Percentiles rank a stretch among this genome's conserved stretches.
These are phyloP conservation scores for Drosophila dives DNA, from an alignment of 2,888 invertebrate genomes.

Conservation along the genomic window DNA sequence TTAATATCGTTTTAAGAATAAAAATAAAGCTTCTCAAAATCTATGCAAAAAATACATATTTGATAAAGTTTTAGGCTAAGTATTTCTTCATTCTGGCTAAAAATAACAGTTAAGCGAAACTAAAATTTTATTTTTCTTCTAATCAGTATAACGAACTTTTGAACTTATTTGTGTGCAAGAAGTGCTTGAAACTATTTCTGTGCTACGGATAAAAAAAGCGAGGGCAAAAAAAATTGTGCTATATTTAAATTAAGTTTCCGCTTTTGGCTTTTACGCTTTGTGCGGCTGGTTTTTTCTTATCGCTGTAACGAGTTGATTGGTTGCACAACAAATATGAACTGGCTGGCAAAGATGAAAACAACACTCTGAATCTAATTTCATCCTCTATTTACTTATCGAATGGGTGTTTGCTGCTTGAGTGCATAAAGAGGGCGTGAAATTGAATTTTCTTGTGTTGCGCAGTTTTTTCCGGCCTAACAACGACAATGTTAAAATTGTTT, in stretches of 20 bases:
- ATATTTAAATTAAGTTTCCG: constrained; percentile 8
- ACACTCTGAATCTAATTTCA: constrained; percentile 10
- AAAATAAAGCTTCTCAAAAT: background rate
- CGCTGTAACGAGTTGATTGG: constrained; percentile 5
- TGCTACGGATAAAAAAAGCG: background rate
- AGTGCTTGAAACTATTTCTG: background rate
- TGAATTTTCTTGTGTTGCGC: constrained; percentile 23
- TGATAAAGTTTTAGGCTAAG: background rate
- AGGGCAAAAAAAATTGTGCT: background rate
- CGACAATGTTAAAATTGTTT: constrained; percentile 2
- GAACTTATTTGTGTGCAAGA: background rate
- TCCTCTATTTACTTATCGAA: constrained; percentile 40
- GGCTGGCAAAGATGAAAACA: background rate
- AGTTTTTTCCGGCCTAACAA: constrained; percentile 28
- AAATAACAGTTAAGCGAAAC: background rate
- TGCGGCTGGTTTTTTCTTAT: constrained; percentile 18
- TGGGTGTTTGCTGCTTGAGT: constrained; percentile 22
- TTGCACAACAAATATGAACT: constrained; percentile 8
- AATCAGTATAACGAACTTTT: background rate
- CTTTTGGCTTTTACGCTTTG: background rate
- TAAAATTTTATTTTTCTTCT: background rate
- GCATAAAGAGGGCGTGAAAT: constrained; percentile 44
- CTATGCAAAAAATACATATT: background rate
- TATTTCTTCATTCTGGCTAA: background rate
- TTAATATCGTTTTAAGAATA: background rate